phyloP scores from a whole-genome alignment of 2,888 invertebrate genomes.

The Apamea monoglypha region DNA sequence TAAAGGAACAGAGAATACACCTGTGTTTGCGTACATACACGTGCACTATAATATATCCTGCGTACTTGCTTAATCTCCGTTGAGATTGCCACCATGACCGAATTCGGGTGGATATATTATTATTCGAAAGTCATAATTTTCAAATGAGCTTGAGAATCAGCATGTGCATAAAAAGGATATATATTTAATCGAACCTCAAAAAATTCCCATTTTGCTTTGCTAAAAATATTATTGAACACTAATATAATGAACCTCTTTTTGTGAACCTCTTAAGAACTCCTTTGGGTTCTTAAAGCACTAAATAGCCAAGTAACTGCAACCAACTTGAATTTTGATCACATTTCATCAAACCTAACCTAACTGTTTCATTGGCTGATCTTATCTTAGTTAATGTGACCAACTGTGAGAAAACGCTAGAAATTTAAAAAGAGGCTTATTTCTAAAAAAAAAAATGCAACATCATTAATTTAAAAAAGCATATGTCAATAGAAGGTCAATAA shows the following conservation, averaged over 20 bases:
- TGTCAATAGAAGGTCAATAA: not conserved
- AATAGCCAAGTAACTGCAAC: no score
- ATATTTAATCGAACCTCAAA: not conserved
- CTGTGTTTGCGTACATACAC: no score
- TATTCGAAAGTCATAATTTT: not conserved
- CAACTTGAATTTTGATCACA: not conserved
- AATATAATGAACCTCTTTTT: no score
- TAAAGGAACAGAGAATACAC: no score
- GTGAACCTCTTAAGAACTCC: no score
- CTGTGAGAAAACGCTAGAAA: not conserved
- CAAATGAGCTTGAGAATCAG: not conserved
- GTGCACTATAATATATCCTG: no score
- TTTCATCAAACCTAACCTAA: not conserved
- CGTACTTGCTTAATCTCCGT: no score
- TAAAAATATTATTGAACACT: no score
- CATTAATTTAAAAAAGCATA: not conserved
- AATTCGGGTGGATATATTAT: not conserved
- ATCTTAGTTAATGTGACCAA: not conserved
- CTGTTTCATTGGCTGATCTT: not conserved
- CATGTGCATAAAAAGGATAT: not conserved
- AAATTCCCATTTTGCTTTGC: no score
- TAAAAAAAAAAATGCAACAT: not conserved
- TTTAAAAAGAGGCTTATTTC: not conserved
- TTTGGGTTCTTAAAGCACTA: no score
- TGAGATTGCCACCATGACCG: no score